A percentile compares a stretch with the other conserved stretches of the same genome.
Evolutionary conservation across 2,797 vertebrate species (phyloP).

Genomic region (Mus minutoides): DNA sequence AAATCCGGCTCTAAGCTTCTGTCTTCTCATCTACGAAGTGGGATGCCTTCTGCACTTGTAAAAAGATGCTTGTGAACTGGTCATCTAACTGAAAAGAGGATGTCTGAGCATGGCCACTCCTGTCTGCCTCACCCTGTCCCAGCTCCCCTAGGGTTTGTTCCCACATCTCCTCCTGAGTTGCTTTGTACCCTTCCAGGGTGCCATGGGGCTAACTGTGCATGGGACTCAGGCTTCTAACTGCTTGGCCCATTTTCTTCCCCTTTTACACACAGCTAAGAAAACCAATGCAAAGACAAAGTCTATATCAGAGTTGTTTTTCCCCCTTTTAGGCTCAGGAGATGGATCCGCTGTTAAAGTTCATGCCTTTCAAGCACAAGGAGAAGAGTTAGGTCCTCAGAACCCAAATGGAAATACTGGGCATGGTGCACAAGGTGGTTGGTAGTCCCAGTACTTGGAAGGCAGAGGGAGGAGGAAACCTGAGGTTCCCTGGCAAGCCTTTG

Average conservation of each 20-base stretch:
- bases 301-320: not conserved
- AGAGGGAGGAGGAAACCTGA: too few relatives aligned
- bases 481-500: too few relatives aligned
- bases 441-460: not conserved
- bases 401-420: not conserved
- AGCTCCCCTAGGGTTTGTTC: not conserved
- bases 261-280: not conserved
- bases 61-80: not conserved
- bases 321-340: not conserved
- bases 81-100: not conserved
- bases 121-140: fast-evolving
- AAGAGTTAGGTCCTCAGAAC: not conserved
- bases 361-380: not conserved
- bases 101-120: not conserved
- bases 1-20: not conserved
- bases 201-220: not conserved
- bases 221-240: not conserved
- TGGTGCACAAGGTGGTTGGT: not conserved
- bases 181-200: not conserved
- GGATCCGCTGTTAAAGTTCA: not conserved
- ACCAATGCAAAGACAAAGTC: not conserved
- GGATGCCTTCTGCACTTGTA: not conserved
- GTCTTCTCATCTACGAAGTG: not conserved
- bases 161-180: fast-evolving
- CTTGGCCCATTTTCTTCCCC: not conserved